These are phyloP conservation scores for Drosophila lini DNA, from an alignment of 1,140 invertebrate genomes.

Conservation along the genomic window DNA sequence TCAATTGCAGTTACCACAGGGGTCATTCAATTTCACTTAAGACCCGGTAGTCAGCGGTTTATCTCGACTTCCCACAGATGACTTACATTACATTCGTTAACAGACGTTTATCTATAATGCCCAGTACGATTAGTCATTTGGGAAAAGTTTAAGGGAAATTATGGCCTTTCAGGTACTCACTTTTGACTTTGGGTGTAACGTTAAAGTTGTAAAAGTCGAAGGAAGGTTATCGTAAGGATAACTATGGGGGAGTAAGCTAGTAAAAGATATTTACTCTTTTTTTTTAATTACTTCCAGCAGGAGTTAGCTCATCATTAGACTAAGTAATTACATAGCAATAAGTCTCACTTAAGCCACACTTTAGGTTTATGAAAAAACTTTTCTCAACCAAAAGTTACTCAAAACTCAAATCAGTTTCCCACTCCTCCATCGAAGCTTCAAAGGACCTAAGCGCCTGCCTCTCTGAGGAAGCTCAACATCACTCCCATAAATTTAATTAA, in stretches of 20 bases:
- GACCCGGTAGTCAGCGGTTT: constrained; percentile 17
- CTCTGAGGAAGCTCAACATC: not conserved
- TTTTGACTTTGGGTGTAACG: not conserved
- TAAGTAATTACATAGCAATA: not conserved
- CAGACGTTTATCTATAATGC: constrained; percentile 4
- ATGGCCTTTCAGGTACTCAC: not conserved
- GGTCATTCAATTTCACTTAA: constrained; percentile 27
- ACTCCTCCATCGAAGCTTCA: not conserved
- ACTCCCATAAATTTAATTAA: constrained; percentile 32
- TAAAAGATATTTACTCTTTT: not conserved
- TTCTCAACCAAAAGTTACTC: not conserved
- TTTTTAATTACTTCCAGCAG: not conserved
- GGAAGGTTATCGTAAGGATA: not conserved
- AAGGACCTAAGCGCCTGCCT: not conserved
- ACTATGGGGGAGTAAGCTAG: not conserved
- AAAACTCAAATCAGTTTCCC: not conserved
- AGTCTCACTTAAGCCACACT: not conserved
- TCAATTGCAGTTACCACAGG: constrained; percentile 35
- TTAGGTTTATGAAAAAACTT: not conserved
- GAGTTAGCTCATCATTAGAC: not conserved
- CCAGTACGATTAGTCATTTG: not conserved
- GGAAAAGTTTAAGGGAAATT: not conserved
- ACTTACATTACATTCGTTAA: constrained; percentile 28
- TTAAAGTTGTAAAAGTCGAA: not conserved
- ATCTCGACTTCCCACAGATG: constrained; percentile 9